These are phyloP conservation scores for Antheraea yamamai DNA, from an alignment of 2,888 invertebrate genomes.

Conservation along the genomic window DNA sequence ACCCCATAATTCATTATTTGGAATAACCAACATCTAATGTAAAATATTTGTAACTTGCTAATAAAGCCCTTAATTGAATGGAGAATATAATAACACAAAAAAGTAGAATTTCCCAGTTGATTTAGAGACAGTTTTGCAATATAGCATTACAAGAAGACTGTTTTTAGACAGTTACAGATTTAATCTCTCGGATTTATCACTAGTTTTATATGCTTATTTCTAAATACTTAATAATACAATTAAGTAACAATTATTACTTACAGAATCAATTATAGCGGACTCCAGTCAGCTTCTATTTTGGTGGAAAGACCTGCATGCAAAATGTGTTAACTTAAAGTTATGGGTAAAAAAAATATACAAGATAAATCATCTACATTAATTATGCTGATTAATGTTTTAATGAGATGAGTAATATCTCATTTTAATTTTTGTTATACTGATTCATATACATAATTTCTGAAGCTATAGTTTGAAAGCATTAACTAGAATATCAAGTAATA, in stretches of 20 bases:
- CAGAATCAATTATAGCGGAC: constrained; percentile 50
- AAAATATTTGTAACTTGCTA: too few species aligned
- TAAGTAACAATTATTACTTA: constrained; percentile 42
- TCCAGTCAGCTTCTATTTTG: constrained; percentile 35
- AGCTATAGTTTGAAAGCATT: neutral
- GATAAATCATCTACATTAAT: neutral
- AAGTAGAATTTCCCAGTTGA: neutral
- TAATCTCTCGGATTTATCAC: neutral
- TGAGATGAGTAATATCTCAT: neutral
- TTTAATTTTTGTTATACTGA: neutral
- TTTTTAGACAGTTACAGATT: too few species aligned
- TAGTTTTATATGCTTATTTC: neutral
- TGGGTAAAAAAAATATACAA: neutral
- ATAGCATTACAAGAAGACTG: neutral
- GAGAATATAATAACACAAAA: too few species aligned
- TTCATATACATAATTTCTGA: neutral
- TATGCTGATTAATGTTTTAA: neutral
- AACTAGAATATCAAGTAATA: neutral
- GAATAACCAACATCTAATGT: too few species aligned
- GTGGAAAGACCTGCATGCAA: constrained; percentile 17
- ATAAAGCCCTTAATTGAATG: too few species aligned
- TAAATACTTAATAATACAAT: neutral
- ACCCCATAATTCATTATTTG: too few species aligned
- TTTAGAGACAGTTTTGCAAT: neutral
- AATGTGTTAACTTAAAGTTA: neutral